Conservation (phyloP, 2,797 vertebrate genomes). For the Podarcis lilfordi region DNA sequence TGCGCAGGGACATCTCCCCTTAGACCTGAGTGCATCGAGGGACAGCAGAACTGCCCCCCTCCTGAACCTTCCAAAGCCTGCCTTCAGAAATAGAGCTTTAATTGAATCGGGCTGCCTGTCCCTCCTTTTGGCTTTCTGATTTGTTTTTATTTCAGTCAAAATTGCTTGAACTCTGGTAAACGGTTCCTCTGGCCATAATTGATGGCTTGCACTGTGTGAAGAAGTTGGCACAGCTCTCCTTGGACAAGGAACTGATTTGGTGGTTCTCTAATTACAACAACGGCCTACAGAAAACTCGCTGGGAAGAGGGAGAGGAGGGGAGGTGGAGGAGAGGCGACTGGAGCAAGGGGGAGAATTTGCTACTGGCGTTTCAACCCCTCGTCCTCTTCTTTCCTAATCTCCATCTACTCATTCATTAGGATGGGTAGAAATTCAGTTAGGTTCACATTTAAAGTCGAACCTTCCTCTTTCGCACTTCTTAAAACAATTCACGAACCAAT, state of each 20-base stretch:
- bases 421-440: no score
- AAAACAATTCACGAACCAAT: no score
- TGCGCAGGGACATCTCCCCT: background rate
- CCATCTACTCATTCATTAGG: no score
- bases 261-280: background rate
- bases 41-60: background rate
- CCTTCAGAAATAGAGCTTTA: constrained; percentile 53
- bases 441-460: no score
- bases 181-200: constrained; percentile 39
- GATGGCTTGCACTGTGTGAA: constrained; percentile 36
- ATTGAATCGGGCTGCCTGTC: constrained; percentile 51
- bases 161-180: constrained; percentile 38
- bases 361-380: no score
- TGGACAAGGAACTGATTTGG: background rate
- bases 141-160: constrained; percentile 34
- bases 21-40: background rate
- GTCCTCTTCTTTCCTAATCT: no score
- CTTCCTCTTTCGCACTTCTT: no score
- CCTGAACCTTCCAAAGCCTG: constrained; percentile 16
- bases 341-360: no score
- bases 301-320: background rate
- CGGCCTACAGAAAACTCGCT: background rate
- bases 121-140: constrained; percentile 20
- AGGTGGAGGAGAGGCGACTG: background rate
- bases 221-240: background rate